phyloP scores from a whole-genome alignment of 2,888 invertebrate species.

The Drosophila monieri region DNA sequence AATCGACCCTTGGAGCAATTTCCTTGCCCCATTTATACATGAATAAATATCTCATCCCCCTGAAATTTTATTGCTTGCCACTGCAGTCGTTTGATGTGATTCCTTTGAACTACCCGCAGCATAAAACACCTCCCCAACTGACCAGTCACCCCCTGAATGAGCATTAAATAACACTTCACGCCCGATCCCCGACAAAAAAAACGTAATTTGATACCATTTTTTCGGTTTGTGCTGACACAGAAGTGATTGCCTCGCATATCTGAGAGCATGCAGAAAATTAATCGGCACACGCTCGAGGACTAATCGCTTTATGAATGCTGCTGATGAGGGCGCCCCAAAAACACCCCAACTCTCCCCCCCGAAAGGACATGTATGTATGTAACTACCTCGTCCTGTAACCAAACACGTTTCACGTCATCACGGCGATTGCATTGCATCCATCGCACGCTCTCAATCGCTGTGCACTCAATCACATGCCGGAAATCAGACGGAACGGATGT shows the following conservation, averaged over 20 bases:
- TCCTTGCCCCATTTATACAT: conserved; percentile 15
- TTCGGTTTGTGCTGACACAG: conserved; percentile 42
- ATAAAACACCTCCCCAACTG: conserved; percentile 31
- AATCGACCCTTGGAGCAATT: background rate
- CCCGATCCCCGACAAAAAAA: conserved; percentile 15
- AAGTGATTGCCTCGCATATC: conserved; percentile 48
- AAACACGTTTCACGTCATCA: conserved; percentile 41
- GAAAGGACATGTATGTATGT: background rate
- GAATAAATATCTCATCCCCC: conserved; percentile 26
- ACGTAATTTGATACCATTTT: conserved; percentile 63
- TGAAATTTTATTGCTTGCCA: conserved; percentile 28
- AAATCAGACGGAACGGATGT: conserved; percentile 77
- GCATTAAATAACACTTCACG: conserved; percentile 45
- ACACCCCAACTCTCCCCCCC: background rate
- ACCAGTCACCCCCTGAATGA: conserved; percentile 36
- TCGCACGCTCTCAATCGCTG: conserved; percentile 47
- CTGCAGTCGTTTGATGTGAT: conserved; percentile 39
- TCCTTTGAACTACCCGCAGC: conserved; percentile 39
- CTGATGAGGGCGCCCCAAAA: conserved; percentile 40
- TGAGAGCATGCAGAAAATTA: conserved; percentile 58
- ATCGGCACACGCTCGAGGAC: conserved; percentile 67
- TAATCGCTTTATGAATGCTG: conserved; percentile 69
- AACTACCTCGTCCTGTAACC: background rate
- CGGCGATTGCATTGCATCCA: conserved; percentile 34
- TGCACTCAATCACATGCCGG: conserved; percentile 78